A percentile compares a stretch with the other conserved stretches of the same genome.
Conservation (phyloP, 2,797 vertebrate genomes). For the Valencia hispanica region DNA sequence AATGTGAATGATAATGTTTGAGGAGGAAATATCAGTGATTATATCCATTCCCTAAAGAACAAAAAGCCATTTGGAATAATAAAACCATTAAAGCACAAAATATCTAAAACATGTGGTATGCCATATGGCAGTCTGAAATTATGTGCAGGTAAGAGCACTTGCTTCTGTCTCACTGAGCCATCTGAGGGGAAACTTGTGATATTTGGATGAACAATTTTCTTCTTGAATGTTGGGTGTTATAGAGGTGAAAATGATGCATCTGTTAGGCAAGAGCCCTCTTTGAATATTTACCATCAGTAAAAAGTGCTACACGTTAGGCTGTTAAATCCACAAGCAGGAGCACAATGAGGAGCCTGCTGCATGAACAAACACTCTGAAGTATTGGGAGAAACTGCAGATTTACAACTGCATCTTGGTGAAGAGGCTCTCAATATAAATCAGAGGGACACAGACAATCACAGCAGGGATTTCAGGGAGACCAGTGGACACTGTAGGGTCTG, state of each 20-base stretch:
- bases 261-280: constrained; percentile 17
- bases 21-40: neutral
- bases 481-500: neutral
- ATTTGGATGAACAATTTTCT: constrained; percentile 33
- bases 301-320: constrained; percentile 7
- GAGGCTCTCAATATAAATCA: neutral
- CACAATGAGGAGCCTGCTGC: neutral
- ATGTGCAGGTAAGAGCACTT: neutral
- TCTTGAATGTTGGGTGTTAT: neutral
- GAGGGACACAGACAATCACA: neutral
- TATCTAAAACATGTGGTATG: neutral
- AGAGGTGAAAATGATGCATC: constrained; percentile 28
- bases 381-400: neutral
- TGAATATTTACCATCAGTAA: constrained; percentile 33
- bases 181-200: constrained; percentile 13
- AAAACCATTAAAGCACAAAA: constrained; percentile 3
- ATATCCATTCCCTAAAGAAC: neutral
- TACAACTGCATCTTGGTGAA: neutral
- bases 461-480: neutral
- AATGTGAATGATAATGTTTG: neutral
- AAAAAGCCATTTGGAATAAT: neutral
- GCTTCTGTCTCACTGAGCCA: neutral
- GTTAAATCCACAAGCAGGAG: constrained; percentile 1
- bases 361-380: neutral
- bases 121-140: neutral